Evolutionary conservation across 2,888 invertebrate genomes (phyloP).

Genomic region (Buathra laborator): DNA sequence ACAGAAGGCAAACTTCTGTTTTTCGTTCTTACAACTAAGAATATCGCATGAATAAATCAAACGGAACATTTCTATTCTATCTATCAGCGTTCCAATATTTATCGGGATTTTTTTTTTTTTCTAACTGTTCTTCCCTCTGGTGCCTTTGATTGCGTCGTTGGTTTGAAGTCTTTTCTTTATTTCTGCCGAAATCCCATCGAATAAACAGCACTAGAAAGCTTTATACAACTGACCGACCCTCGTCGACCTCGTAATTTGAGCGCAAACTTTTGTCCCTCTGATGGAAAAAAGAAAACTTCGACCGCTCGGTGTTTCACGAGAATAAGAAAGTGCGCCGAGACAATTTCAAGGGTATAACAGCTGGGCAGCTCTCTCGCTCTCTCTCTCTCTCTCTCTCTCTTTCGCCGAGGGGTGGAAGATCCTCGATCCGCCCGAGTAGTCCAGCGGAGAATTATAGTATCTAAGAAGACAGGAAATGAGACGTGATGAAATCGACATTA

Average conservation of each 20-base stretch:
- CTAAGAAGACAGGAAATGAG: background rate
- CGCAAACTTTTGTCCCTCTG: background rate
- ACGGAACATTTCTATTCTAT: background rate
- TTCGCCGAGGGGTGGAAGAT: background rate
- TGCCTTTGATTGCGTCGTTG: too few species aligned
- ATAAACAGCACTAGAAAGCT: background rate
- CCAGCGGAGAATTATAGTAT: background rate
- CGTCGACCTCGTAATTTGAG: conserved; percentile 10
- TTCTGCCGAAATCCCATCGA: background rate
- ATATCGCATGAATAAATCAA: background rate
- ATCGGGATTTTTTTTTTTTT: background rate
- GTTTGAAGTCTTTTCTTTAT: background rate
- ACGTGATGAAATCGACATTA: background rate
- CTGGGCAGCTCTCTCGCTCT: background rate
- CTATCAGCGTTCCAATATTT: background rate
- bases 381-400: background rate
- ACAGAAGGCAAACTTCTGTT: background rate
- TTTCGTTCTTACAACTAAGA: background rate
- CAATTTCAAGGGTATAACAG: background rate
- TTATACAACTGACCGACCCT: conserved; percentile 8
- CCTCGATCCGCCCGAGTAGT: background rate
- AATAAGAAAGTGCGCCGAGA: background rate
- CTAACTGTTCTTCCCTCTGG: too few species aligned
- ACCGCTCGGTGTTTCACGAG: background rate
- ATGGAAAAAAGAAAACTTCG: background rate